Conservation (phyloP, 2,797 vertebrate species). For the Myotis vivesi region DNA sequence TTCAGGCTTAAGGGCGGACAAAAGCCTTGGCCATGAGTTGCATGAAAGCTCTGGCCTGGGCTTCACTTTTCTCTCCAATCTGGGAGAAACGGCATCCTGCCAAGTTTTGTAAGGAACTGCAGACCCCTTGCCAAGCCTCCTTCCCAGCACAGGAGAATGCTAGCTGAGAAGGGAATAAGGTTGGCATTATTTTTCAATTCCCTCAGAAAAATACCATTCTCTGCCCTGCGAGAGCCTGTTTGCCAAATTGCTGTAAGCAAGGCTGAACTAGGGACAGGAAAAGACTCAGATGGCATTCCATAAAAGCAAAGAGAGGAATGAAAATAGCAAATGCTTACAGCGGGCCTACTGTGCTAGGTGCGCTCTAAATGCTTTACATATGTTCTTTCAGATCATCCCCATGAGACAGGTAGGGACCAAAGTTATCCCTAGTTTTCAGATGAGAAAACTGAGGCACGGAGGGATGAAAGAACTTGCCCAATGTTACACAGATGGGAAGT, state of each 20-base stretch:
- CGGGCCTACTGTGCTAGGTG: not conserved
- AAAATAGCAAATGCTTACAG: not conserved
- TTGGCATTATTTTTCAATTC: conserved; percentile 54
- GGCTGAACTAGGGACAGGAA: conserved; percentile 43
- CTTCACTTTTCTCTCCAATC: not conserved
- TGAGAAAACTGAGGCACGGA: not conserved
- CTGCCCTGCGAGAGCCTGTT: conserved; percentile 5
- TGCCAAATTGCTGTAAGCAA: conserved; percentile 60
- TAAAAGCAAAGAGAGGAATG: not conserved
- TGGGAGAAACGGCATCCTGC: conserved; percentile 1
- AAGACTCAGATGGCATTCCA: conserved; percentile 10
- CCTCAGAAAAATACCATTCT: conserved; percentile 38
- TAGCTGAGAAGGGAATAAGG: conserved; percentile 28
- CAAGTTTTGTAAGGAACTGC: not conserved
- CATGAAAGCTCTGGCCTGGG: not conserved
- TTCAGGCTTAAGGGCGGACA: not conserved
- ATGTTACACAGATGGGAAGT: not conserved
- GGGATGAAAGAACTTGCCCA: not conserved
- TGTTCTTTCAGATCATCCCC: not conserved
- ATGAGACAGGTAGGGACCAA: not conserved
- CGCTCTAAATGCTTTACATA: not conserved
- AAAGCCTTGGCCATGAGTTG: not conserved
- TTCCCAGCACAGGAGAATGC: conserved; percentile 4
- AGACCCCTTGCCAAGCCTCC: not conserved
- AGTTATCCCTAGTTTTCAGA: not conserved